Evolutionary conservation across 2,888 invertebrate species (phyloP).

Genomic region (Lepidocyrtoides sp.): DNA sequence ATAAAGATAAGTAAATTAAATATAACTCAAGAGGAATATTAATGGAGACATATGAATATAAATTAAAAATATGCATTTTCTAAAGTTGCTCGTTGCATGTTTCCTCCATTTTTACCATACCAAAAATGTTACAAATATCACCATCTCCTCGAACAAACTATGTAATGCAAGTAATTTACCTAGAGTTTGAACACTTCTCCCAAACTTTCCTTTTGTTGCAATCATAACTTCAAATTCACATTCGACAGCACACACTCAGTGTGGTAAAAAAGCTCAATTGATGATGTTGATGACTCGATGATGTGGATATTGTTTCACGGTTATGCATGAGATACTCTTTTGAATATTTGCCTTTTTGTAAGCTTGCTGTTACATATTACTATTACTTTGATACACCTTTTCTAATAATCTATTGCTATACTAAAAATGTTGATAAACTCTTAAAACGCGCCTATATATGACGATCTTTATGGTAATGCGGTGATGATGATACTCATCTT

Average conservation of each 20-base stretch:
- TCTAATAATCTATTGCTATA: not conserved
- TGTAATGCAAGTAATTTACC: not conserved
- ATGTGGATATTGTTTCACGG: slow-evolving; percentile 69
- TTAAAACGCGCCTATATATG: not conserved
- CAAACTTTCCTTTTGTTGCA: slow-evolving; percentile 36
- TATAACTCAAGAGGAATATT: no score
- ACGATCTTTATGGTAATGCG: not conserved
- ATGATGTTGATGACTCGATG: slow-evolving; percentile 61
- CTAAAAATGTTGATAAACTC: not conserved
- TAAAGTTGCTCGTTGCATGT: not conserved
- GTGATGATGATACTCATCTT: slow-evolving; percentile 7
- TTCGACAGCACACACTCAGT: not conserved
- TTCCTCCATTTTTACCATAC: slow-evolving; percentile 11
- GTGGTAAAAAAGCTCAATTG: slow-evolving; percentile 3
- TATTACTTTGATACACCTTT: not conserved
- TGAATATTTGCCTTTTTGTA: slow-evolving; percentile 40
- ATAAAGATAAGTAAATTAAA: no score
- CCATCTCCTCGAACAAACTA: not conserved
- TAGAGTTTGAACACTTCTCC: not conserved
- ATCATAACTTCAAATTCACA: slow-evolving; percentile 1
- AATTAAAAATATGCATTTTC: not conserved
- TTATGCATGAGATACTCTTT: slow-evolving; percentile 70
- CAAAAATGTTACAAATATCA: slow-evolving; percentile 1
- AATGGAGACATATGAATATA: slow-evolving; percentile 26
- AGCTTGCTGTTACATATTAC: no score